Evolutionary conservation across 2,113 vertebrate species (phyloP), one percentile per base, ranked within the genome.

Genomic region (Eublepharis macularius): DNA sequence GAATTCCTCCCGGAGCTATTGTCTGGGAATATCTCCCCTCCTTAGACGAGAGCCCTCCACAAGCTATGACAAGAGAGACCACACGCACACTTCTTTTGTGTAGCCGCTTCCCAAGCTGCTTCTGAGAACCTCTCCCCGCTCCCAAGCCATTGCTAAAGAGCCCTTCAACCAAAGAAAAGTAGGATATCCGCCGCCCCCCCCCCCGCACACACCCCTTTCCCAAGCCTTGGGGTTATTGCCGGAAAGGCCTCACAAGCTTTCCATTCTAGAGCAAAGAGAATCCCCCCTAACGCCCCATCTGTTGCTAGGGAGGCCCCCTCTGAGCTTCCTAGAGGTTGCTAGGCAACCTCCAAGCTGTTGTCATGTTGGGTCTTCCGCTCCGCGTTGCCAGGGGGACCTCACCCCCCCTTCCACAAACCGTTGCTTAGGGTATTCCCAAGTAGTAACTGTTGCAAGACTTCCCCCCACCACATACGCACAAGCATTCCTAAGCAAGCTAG

Each of bases 51-150:
- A 60, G 57, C 5, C 57, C 24, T 26, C 21, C 21, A 60, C 49
- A 11, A 51, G 49, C 49, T 51, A 51, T 9, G 10, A 11, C 49
- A 51, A 51, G 12, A 51, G 49, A 51, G 7, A 7, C 54, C 54
- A 17, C 54, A n/a, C n/a, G 5, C 19, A 24, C 21, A 24, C 21
- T 60, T 24, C 3, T 60, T 60, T 21, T 4, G 0, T 34, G 2
- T 36, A 9, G 6, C 24, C 2, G 1, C 39, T 14, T 4, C 12
- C 6, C 24, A 0, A 2, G n/a, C 3, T 51, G 0, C 6, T n/a
- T 36, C 5, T 29, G 36, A 36, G n/a, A 11, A 21, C 8, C 17
- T 3, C 2, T 19, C 39, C 66, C 66, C n/a, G 4, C 16, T 4
- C n/a, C 66, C 4, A 69, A 11, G 13, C 12, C 57, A 17, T 17